These are phyloP conservation scores for Metridium senile DNA, from an alignment of 92 coral and sea anemone genomes.

Conservation along the genomic window DNA sequence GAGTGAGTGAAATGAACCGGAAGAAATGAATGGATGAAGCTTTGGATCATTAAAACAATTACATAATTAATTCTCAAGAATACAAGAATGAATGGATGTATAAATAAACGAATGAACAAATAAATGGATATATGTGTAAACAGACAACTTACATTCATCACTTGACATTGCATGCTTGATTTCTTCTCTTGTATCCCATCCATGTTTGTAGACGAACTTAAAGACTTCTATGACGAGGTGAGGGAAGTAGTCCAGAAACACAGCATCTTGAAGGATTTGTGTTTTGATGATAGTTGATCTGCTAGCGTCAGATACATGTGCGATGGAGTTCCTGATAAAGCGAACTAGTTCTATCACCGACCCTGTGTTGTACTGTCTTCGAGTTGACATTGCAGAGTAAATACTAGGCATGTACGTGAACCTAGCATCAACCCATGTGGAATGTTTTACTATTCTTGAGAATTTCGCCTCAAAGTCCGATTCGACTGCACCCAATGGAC, in stretches of 20 bases:
- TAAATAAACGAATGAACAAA: too few species aligned
- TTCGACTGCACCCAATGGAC: conserved; percentile 12
- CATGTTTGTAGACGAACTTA: conserved; percentile 23
- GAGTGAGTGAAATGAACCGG: too few species aligned
- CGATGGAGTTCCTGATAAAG: conserved; percentile 48
- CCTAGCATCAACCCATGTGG: conserved; percentile 19
- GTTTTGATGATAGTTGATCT: conserved; percentile 9
- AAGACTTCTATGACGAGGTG: conserved; percentile 41
- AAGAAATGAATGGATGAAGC: too few species aligned
- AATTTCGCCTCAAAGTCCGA: conserved; percentile 3
- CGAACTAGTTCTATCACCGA: conserved; percentile 44
- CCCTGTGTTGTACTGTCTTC: conserved; percentile 22
- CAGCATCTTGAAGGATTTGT: conserved; percentile 21
- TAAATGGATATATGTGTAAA: not conserved
- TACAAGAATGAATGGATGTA: too few species aligned
- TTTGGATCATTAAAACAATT: too few species aligned
- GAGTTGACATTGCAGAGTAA: conserved; percentile 24
- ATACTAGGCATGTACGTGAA: conserved; percentile 19
- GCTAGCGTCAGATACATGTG: conserved; percentile 37
- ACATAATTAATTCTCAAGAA: too few species aligned
- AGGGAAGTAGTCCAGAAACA: conserved; percentile 48
- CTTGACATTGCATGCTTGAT: conserved; percentile 17
- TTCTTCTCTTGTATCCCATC: conserved; percentile 37
- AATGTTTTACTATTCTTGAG: not conserved
- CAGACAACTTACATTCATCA: not conserved